Conservation (phyloP, 2,888 invertebrate genomes). For the Amphipyra berbera region DNA sequence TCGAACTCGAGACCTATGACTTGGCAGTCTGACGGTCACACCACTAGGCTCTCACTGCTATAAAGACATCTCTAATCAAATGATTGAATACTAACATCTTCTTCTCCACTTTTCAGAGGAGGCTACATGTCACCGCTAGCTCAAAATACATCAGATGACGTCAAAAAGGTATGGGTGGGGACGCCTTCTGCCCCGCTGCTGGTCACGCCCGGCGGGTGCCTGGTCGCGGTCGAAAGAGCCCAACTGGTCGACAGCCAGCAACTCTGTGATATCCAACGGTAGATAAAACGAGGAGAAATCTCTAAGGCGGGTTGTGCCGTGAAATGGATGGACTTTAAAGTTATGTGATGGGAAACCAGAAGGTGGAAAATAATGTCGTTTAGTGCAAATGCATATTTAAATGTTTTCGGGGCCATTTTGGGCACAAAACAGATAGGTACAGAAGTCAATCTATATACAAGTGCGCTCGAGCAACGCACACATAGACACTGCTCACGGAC, state of each 20-base stretch:
- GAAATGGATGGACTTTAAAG: constrained; percentile 56
- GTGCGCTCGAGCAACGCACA: too few species aligned
- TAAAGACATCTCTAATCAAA: too few species aligned
- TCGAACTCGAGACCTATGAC: too few species aligned
- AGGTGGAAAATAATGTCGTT: neutral
- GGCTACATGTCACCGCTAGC: constrained; percentile 84
- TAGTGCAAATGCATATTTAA: constrained; percentile 33
- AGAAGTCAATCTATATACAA: too few species aligned
- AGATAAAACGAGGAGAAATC: constrained; percentile 68
- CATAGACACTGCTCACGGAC: too few species aligned
- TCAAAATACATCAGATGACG: constrained; percentile 78
- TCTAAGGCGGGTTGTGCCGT: constrained; percentile 74
- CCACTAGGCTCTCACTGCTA: too few species aligned
- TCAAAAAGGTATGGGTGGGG: constrained; percentile 87
- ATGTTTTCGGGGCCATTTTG: neutral
- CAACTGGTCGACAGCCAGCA: constrained; percentile 79
- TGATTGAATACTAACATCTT: constrained; percentile 7
- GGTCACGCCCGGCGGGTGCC: constrained; percentile 81
- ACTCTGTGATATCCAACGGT: constrained; percentile 86
- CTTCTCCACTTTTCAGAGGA: constrained; percentile 74
- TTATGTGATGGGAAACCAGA: constrained; percentile 34
- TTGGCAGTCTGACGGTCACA: too few species aligned
- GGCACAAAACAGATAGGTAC: too few species aligned
- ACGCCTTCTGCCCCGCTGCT: constrained; percentile 77
- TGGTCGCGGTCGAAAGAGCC: constrained; percentile 84